Evolutionary conservation across 2,797 vertebrate genomes (phyloP).

Genomic region (Sebastiscus albofasciatus): DNA sequence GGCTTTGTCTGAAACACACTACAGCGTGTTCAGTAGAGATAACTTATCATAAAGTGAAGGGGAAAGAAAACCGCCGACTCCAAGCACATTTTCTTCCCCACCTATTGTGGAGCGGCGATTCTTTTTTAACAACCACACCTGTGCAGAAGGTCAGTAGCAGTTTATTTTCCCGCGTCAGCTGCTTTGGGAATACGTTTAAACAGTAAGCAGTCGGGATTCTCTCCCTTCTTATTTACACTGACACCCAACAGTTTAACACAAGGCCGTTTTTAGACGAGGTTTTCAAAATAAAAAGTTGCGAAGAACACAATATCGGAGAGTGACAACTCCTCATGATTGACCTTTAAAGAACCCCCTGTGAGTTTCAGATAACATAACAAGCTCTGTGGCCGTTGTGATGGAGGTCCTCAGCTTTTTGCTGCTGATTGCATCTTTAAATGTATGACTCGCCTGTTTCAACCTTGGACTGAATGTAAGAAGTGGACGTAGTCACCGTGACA

Average conservation of each 20-base stretch:
- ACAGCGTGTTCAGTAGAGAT: neutral
- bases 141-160: constrained; percentile 11
- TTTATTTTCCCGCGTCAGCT: constrained; percentile 20
- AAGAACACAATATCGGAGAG: neutral
- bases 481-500: neutral
- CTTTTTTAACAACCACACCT: neutral
- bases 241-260: neutral
- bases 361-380: neutral
- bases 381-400: neutral
- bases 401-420: neutral
- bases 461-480: neutral
- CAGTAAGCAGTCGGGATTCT: neutral
- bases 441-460: neutral
- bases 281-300: neutral
- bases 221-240: neutral
- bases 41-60: neutral
- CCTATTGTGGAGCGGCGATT: neutral
- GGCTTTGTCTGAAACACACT: neutral
- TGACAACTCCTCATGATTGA: neutral
- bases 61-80: constrained; percentile 3
- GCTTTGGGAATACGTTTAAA: constrained; percentile 16
- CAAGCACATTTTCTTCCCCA: neutral
- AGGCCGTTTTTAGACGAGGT: neutral
- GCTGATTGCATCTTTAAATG: constrained; percentile 38
- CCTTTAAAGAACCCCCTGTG: neutral